A percentile compares a stretch with the other conserved stretches of the same genome.
phyloP scores from a whole-genome alignment of 1,140 invertebrate genomes.

The Ladona fulva region DNA sequence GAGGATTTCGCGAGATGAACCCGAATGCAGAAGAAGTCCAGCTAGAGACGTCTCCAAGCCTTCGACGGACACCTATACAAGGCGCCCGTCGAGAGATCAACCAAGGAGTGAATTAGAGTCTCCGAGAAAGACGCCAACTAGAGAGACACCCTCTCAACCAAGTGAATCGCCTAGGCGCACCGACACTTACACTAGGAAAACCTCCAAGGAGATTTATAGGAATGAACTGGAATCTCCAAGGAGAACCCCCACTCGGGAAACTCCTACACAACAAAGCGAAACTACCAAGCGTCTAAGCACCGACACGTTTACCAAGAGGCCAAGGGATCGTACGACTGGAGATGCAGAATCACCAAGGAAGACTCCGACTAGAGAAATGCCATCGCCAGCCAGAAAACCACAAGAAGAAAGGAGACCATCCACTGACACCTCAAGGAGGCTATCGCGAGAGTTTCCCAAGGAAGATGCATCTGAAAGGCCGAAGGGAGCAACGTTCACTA shows the following conservation, averaged over 20 bases:
- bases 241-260: not conserved
- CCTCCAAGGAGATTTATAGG: not conserved
- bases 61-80: not conserved
- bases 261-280: not conserved
- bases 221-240: not conserved
- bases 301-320: no score
- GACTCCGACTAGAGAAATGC: no score
- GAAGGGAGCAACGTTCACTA: not conserved
- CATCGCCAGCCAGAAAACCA: no score
- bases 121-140: not conserved
- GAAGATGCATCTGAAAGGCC: not conserved
- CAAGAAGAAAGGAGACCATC: no score
- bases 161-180: not conserved
- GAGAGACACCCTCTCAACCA: not conserved
- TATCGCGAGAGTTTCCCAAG: no score
- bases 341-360: conserved; percentile 15
- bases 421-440: no score
- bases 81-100: not conserved
- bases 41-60: not conserved
- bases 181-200: not conserved
- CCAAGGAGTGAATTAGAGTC: not conserved
- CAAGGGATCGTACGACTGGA: conserved; percentile 23
- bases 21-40: not conserved
- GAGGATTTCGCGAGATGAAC: not conserved
- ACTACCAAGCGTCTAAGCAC: not conserved